A percentile compares a stretch with the other conserved stretches of the same genome.
These are phyloP conservation scores for Leguminivora glycinivorella DNA, from an alignment of 1,140 invertebrate species.

Conservation along the genomic window DNA sequence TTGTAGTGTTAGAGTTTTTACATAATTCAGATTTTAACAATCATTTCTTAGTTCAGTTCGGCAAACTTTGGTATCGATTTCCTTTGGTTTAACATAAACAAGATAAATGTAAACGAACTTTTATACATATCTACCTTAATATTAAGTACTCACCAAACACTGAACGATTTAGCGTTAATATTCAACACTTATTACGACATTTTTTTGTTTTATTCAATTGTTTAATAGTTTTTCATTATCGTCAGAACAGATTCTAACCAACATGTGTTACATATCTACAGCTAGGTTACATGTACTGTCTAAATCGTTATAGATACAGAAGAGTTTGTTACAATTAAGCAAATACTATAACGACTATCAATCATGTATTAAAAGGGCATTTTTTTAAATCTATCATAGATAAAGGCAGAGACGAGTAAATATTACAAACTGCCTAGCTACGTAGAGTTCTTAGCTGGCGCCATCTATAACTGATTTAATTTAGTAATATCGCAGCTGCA, in stretches of 20 bases:
- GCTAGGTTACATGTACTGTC: conserved; percentile 41
- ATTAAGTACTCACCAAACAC: conserved; percentile 59
- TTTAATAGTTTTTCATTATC: conserved; percentile 53
- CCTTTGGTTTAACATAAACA: background rate
- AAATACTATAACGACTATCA: conserved; percentile 31
- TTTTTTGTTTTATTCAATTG: conserved; percentile 43
- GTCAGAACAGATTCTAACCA: conserved; percentile 61
- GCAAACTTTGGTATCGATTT: conserved; percentile 15
- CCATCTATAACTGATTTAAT: no score
- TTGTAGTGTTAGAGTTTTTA: background rate
- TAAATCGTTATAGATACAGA: conserved; percentile 35
- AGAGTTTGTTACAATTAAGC: conserved; percentile 34
- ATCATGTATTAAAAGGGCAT: conserved; percentile 32
- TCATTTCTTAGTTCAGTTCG: conserved; percentile 10
- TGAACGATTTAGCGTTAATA: conserved; percentile 62
- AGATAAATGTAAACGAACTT: conserved; percentile 16
- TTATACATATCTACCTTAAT: conserved; percentile 24
- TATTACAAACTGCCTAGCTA: background rate
- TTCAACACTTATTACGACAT: conserved; percentile 68
- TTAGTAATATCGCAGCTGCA: no score
- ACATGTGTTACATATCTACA: conserved; percentile 56
- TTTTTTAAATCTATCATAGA: background rate
- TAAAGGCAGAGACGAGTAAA: background rate
- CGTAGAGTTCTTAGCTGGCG: background rate
- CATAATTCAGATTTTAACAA: background rate